Percentiles rank a stretch among this genome's conserved stretches.
Evolutionary conservation across 1,140 invertebrate genomes (phyloP).

Genomic region (Drosophila pandora): DNA sequence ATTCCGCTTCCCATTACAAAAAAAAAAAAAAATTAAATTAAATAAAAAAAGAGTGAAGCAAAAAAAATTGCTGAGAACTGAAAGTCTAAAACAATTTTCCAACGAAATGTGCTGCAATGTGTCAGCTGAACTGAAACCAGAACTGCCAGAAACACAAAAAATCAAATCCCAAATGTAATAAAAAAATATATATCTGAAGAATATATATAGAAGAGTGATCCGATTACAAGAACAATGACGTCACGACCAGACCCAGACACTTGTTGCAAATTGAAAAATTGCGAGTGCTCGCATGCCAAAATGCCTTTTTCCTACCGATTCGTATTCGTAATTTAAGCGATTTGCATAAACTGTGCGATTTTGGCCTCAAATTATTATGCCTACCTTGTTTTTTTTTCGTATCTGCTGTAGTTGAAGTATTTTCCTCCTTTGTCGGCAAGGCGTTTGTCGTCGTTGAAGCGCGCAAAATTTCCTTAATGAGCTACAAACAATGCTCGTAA

Average conservation of each 20-base stretch:
- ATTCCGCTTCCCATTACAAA: slow-evolving; percentile 75
- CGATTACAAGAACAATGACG: slow-evolving; percentile 51
- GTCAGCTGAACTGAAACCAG: slow-evolving; percentile 48
- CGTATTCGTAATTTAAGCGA: slow-evolving; percentile 45
- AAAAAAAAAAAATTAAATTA: slow-evolving; percentile 60
- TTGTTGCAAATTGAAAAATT: slow-evolving; percentile 49
- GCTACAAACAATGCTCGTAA: slow-evolving; percentile 69
- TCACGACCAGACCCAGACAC: slow-evolving; percentile 41
- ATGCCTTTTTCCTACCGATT: slow-evolving; percentile 48
- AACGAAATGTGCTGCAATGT: slow-evolving; percentile 64
- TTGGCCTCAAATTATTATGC: slow-evolving; percentile 66
- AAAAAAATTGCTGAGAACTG: slow-evolving; percentile 71
- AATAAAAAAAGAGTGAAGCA: neutral
- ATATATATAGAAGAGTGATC: slow-evolving; percentile 28
- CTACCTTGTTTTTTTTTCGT: slow-evolving; percentile 29
- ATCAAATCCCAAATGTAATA: neutral
- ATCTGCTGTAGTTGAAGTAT: slow-evolving; percentile 1
- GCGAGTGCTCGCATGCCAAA: slow-evolving; percentile 57
- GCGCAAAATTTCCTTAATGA: slow-evolving; percentile 76
- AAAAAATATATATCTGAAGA: neutral
- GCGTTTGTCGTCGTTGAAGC: slow-evolving; percentile 63
- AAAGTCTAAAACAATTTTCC: slow-evolving; percentile 37
- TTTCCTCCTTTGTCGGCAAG: slow-evolving; percentile 64
- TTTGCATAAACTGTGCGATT: slow-evolving; percentile 75
- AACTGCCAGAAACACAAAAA: slow-evolving; percentile 9